Evolutionary conservation across 2,113 vertebrate species (phyloP).

Genomic region (Aspidoscelis tigris): DNA sequence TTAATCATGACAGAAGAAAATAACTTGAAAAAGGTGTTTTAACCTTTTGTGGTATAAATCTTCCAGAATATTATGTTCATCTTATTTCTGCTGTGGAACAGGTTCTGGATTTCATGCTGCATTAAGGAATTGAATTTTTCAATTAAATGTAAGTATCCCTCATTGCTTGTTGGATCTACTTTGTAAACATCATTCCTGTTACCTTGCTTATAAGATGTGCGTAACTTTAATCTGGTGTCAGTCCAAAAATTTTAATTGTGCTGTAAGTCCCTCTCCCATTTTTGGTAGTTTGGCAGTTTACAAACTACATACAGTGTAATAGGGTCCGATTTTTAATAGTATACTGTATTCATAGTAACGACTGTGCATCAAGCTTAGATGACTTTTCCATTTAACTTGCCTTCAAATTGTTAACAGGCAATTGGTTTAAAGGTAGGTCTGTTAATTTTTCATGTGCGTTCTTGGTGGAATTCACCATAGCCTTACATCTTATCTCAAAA

Average conservation of each 20-base stretch:
- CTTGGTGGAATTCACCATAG: slow-evolving; percentile 85
- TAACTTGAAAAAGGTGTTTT: slow-evolving; percentile 74
- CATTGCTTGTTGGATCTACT: slow-evolving; percentile 72
- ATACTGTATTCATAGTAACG: slow-evolving; percentile 78
- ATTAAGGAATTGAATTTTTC: slow-evolving; percentile 73
- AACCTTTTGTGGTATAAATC: slow-evolving; percentile 76
- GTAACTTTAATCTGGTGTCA: slow-evolving; percentile 76
- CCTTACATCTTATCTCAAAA: slow-evolving; percentile 85
- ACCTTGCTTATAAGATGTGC: slow-evolving; percentile 72
- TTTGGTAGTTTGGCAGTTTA: slow-evolving; percentile 72
- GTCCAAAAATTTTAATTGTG: slow-evolving; percentile 76
- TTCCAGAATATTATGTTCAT: slow-evolving; percentile 71
- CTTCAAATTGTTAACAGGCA: slow-evolving; percentile 74
- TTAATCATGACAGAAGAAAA: slow-evolving; percentile 67
- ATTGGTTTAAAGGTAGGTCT: slow-evolving; percentile 77
- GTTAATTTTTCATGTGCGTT: slow-evolving; percentile 79
- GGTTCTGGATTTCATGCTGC: slow-evolving; percentile 78
- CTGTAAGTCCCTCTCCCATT: slow-evolving; percentile 69
- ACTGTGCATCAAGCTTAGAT: slow-evolving; percentile 74
- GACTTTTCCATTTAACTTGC: slow-evolving; percentile 71
- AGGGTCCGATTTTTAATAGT: slow-evolving; percentile 74
- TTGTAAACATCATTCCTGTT: slow-evolving; percentile 69
- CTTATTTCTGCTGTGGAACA: slow-evolving; percentile 72
- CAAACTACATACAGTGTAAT: slow-evolving; percentile 73
- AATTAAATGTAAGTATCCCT: slow-evolving; percentile 78